These are phyloP conservation scores for Ashinkailepas kermadecensis DNA, from an alignment of 2,888 invertebrate species.

Conservation along the genomic window DNA sequence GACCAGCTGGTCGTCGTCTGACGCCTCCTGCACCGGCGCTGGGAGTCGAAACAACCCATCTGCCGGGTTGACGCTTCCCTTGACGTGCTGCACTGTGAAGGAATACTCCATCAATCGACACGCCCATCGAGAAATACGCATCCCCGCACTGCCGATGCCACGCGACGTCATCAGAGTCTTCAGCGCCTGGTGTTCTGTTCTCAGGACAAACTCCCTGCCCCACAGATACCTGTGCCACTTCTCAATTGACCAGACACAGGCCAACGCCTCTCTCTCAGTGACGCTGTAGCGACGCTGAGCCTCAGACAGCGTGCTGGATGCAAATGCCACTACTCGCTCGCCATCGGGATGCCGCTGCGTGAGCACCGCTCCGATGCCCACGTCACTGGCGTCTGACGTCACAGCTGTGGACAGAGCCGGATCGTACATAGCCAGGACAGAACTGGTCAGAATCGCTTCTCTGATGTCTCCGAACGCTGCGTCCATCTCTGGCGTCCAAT, in stretches of 20 bases:
- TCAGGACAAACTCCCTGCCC: not conserved
- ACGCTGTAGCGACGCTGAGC: not conserved
- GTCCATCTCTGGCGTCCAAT: not conserved
- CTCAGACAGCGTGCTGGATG: not conserved
- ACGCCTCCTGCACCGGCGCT: no score
- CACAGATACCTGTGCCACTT: not conserved
- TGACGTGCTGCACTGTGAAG: no score
- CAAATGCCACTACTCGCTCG: not conserved
- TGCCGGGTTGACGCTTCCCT: no score
- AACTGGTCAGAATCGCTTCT: not conserved
- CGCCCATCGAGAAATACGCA: not conserved
- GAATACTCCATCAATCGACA: not conserved
- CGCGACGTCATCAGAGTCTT: not conserved
- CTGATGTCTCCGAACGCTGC: not conserved
- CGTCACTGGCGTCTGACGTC: not conserved
- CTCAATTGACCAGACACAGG: not conserved
- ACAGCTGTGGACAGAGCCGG: not conserved
- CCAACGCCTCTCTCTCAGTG: not conserved
- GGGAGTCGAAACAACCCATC: no score
- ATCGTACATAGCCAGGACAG: not conserved
- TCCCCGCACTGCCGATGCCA: not conserved
- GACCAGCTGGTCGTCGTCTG: no score
- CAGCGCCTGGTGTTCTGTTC: not conserved
- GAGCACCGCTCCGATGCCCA: not conserved
- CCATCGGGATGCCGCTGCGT: not conserved